These are phyloP conservation scores for Ischnura elegans DNA, from an alignment of 2,888 invertebrate species.

Conservation along the genomic window DNA sequence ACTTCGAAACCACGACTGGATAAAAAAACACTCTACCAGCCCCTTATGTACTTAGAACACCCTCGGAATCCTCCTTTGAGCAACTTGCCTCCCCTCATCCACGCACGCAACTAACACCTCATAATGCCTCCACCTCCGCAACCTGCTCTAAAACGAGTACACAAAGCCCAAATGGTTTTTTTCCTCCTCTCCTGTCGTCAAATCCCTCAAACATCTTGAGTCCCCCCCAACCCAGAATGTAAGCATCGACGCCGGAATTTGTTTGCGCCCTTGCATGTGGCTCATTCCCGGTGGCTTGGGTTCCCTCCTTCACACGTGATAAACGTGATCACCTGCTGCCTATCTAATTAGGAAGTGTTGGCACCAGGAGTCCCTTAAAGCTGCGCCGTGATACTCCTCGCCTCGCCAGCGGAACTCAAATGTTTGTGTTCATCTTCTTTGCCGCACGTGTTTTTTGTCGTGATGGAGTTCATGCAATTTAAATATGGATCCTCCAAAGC, in stretches of 20 bases:
- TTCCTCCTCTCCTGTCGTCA: constrained; percentile 7
- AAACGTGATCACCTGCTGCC: constrained; percentile 5
- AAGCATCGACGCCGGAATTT: constrained; percentile 4
- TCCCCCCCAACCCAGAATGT: not conserved
- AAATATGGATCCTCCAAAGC: not conserved
- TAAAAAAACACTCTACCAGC: not conserved
- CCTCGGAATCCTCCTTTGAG: not conserved
- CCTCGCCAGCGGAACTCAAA: not conserved
- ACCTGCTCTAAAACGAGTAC: not conserved
- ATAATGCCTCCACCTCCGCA: not conserved
- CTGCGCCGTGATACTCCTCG: not conserved
- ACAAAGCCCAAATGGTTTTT: not conserved
- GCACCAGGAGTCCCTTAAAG: not conserved
- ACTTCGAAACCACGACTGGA: not conserved
- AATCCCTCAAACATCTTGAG: constrained; percentile 31
- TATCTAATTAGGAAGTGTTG: constrained; percentile 25
- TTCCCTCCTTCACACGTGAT: constrained; percentile 14
- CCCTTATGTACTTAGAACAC: not conserved
- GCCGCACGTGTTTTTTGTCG: not conserved
- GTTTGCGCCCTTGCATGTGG: not conserved
- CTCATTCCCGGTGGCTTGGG: not conserved
- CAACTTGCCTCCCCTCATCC: not conserved
- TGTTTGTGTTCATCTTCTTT: not conserved
- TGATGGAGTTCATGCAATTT: not conserved
- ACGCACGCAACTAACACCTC: constrained; percentile 12